phyloP scores from a whole-genome alignment of 2,113 vertebrate genomes.

The Promerops cafer region DNA sequence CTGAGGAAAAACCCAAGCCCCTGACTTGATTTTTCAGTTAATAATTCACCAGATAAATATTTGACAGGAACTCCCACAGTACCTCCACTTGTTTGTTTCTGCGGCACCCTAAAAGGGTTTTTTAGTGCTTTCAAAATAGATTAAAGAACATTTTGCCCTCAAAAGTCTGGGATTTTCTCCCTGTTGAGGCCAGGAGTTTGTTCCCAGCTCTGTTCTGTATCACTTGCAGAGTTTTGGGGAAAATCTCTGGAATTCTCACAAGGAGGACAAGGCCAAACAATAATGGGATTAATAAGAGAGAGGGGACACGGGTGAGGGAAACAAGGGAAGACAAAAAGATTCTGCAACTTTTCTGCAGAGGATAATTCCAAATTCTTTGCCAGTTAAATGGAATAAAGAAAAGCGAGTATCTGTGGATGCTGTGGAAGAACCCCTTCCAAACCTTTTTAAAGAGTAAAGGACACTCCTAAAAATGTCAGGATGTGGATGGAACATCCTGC shows the following conservation, averaged over 20 bases:
- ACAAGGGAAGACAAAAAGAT: neutral
- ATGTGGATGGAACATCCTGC: neutral
- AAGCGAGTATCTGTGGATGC: neutral
- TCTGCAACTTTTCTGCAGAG: neutral
- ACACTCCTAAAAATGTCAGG: neutral
- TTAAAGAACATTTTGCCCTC: neutral
- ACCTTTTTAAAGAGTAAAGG: neutral
- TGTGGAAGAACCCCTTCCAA: neutral
- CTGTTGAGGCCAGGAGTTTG: neutral
- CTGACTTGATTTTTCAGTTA: neutral
- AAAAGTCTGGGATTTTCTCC: neutral
- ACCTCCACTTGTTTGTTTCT: neutral
- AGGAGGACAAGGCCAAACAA: neutral
- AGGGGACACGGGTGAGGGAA: neutral
- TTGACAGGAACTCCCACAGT: neutral
- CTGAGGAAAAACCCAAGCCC: neutral
- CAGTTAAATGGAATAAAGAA: neutral
- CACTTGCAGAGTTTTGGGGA: neutral
- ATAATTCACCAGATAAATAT: conserved; percentile 20
- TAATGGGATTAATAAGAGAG: neutral
- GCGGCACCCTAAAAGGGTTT: neutral
- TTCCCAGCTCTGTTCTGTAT: neutral
- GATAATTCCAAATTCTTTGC: neutral
- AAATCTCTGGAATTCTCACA: neutral
- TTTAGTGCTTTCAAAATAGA: neutral